These are phyloP conservation scores for Semicossyphus pulcher DNA, from an alignment of 2,113 vertebrate genomes.

Conservation along the genomic window DNA sequence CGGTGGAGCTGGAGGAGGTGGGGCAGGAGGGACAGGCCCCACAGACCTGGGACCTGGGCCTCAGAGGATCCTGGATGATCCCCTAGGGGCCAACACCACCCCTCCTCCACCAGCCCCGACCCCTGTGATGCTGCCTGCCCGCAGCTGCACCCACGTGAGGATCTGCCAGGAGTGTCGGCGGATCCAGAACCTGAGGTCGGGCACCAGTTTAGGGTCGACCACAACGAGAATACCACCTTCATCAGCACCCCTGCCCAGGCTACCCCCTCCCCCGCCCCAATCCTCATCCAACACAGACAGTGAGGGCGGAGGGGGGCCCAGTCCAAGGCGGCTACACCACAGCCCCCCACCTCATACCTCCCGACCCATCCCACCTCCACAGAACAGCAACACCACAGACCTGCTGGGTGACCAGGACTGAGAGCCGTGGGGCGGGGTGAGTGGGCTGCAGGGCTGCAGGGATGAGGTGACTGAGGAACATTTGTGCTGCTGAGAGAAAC, in stretches of 20 bases:
- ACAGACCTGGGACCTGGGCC: conserved; percentile 85
- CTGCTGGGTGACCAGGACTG: conserved; percentile 79
- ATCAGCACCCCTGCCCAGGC: conserved; percentile 79
- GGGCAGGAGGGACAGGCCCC: conserved; percentile 54
- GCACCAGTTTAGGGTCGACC: conserved; percentile 72
- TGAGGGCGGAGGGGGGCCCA: conserved; percentile 84
- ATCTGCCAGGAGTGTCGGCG: conserved; percentile 91
- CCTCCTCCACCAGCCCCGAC: conserved; percentile 75
- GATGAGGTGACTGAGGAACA: conserved; percentile 13
- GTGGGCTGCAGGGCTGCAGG: not conserved
- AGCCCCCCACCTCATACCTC: conserved; percentile 81
- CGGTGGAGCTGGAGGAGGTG: conserved; percentile 70
- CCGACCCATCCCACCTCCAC: conserved; percentile 86
- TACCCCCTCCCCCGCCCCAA: conserved; percentile 69
- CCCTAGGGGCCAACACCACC: conserved; percentile 80
- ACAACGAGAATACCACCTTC: conserved; percentile 85
- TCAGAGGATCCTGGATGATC: conserved; percentile 90
- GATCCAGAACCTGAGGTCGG: conserved; percentile 89
- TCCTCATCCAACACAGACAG: conserved; percentile 85
- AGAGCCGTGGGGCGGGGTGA: conserved; percentile 22
- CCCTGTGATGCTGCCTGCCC: conserved; percentile 69
- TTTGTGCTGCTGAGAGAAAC: conserved; percentile 53
- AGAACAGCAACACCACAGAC: conserved; percentile 87
- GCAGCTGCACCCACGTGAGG: conserved; percentile 82
- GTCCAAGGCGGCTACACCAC: conserved; percentile 87